Base-by-base conservation (phyloP, 2,113 vertebrate species). In the Oncorhynchus keta region DNA sequence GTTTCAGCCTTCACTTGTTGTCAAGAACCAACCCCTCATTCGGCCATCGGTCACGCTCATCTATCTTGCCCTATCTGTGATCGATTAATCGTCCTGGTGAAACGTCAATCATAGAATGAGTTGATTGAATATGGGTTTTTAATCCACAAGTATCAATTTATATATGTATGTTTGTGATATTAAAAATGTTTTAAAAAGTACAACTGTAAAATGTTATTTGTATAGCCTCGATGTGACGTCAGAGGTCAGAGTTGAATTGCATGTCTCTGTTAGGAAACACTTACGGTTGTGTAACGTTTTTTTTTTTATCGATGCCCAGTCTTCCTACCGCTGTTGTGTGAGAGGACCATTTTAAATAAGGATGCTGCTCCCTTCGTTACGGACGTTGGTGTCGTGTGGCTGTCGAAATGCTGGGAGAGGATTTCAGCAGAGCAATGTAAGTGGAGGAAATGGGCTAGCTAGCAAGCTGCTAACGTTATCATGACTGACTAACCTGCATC, bases 321-420 rank as follows among this genome's bases (percentile, higher is more conserved):
- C 8, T 57, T 20, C 16, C 13, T 14, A 57, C 18, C 0, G 20
- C 14, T 57, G 55, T 20, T 57, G 18, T 0, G 55, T 45, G 39
- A 45, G 39, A 45, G 39, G 39, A 45, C 2, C 39, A 3, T 45
- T 57, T 57, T 3, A 7, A 1, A 1, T 2, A 16, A 71, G 74
- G 0, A 93, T 92, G 93, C 77, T 93, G 0, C 83, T 92, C 1
- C 79, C 82, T 5, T 79, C 81, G 4, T 39, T 92, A n/a, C 85
- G 91, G 68, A 82, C 88, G 4, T 67, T 84, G 0, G 22, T 87
- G 13, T 70, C 85, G 22, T 85, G 83, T 79, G 79, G 90, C 2
- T 92, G 83, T 71, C 88, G 89, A 76, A 45, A 45, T 45, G 82
- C 76, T 5, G 81, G 76, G 3, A 87, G 73, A 9, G 79, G 87